Evolutionary conservation across 2,113 vertebrate genomes (phyloP).

Genomic region (Anguilla japonica): DNA sequence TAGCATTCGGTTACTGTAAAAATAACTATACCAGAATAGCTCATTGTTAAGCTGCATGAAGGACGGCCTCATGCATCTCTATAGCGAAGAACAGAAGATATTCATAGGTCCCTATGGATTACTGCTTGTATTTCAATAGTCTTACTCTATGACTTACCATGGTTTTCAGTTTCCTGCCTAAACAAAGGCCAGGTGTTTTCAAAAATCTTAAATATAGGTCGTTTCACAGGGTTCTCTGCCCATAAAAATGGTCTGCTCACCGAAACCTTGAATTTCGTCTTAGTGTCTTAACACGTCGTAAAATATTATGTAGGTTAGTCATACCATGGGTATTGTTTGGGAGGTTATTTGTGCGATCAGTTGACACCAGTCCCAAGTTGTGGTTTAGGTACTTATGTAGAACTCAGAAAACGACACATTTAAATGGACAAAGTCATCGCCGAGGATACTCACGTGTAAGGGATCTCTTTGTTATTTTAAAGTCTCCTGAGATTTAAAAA

Average conservation of each 20-base stretch:
- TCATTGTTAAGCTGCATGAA: not conserved
- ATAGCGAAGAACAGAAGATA: not conserved
- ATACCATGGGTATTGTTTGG: not conserved
- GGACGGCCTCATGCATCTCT: not conserved
- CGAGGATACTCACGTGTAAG: slow-evolving; percentile 55
- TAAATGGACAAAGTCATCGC: not conserved
- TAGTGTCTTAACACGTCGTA: not conserved
- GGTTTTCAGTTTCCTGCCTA: slow-evolving; percentile 49
- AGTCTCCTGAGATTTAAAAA: slow-evolving; percentile 54
- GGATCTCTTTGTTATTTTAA: slow-evolving; percentile 58
- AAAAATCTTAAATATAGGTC: slow-evolving; percentile 46
- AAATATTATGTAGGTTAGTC: not conserved
- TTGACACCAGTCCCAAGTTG: not conserved
- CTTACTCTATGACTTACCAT: slow-evolving; percentile 7
- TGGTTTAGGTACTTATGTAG: not conserved
- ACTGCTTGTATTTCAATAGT: slow-evolving; percentile 1
- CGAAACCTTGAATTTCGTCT: not conserved
- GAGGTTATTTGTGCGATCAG: not conserved
- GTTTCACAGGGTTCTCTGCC: slow-evolving; percentile 44
- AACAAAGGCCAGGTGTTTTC: slow-evolving; percentile 48
- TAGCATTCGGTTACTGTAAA: not conserved
- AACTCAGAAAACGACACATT: slow-evolving; percentile 5
- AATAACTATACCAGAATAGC: not conserved
- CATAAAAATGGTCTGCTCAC: slow-evolving; percentile 13
- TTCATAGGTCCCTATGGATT: slow-evolving; percentile 20